These are phyloP conservation scores for Delphinus delphis DNA, from an alignment of 2,113 vertebrate species.

Conservation along the genomic window DNA sequence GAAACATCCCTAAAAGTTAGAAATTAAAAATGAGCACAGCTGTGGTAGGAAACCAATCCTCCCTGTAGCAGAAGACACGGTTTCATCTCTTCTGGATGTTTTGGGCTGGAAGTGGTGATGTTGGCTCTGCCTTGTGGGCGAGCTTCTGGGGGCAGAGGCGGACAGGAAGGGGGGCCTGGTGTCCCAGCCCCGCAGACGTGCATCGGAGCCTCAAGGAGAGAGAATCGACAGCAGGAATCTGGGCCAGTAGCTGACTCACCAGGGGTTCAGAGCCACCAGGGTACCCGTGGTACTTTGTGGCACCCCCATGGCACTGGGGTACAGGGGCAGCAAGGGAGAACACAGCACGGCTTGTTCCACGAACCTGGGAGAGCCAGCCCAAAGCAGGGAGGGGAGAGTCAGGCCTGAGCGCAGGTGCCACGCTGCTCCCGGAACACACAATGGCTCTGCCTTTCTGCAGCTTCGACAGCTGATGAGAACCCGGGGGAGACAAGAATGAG, in stretches of 20 bases:
- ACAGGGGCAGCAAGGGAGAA: background rate
- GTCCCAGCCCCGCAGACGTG: too few species aligned
- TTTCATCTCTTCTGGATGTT: background rate
- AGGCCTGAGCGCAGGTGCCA: fast-evolving
- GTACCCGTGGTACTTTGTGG: too few species aligned
- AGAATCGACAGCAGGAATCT: background rate
- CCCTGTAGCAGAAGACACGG: background rate
- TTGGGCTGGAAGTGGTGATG: background rate
- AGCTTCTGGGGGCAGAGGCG: background rate
- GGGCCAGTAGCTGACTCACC: background rate
- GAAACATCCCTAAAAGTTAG: background rate
- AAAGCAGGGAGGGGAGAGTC: background rate
- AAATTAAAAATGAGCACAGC: background rate
- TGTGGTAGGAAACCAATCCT: background rate
- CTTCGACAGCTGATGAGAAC: background rate
- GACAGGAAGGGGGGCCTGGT: too few species aligned
- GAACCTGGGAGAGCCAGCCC: fast-evolving
- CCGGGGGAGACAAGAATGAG: background rate
- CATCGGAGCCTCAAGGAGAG: background rate
- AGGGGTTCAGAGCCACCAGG: background rate
- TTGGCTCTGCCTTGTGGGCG: fast-evolving
- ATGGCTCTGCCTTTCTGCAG: too few species aligned
- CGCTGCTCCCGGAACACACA: fast-evolving
- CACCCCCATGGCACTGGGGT: background rate
- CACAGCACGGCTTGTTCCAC: background rate